phyloP scores from a whole-genome alignment of 2,797 vertebrate genomes.

The Arctocebus calabarensis region DNA sequence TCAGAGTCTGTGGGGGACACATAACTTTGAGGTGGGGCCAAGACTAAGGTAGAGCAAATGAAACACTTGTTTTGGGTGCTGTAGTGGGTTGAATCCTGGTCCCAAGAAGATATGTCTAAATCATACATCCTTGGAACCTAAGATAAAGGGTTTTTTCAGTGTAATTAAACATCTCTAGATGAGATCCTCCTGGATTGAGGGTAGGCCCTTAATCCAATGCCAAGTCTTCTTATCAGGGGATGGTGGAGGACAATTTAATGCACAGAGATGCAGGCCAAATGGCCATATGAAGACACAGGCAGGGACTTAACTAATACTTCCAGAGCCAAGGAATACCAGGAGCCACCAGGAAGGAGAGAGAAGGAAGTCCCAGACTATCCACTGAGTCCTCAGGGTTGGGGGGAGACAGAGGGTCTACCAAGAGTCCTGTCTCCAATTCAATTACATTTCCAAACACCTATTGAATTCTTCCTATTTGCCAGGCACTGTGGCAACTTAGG shows the following conservation, averaged over 20 bases:
- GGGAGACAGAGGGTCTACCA: background rate
- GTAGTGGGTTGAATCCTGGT: background rate
- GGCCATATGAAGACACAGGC: background rate
- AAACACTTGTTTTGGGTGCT: background rate
- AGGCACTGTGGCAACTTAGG: background rate
- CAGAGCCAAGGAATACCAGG: background rate
- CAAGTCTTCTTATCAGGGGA: background rate
- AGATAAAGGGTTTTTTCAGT: background rate
- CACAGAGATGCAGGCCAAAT: background rate
- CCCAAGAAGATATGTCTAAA: background rate
- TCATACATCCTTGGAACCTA: background rate
- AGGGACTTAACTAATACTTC: background rate
- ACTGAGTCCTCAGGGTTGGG: too few relatives aligned
- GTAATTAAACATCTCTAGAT: background rate
- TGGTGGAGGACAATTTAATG: background rate
- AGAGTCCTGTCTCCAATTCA: background rate
- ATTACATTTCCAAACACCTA: background rate
- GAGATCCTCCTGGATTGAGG: background rate
- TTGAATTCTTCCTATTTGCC: background rate
- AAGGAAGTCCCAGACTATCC: background rate
- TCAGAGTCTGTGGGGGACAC: background rate
- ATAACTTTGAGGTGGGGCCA: background rate
- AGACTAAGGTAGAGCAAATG: background rate
- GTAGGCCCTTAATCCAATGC: background rate
- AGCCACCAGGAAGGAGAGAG: background rate